A percentile compares a stretch with the other conserved stretches of the same genome.
Evolutionary conservation across 2,888 invertebrate genomes (phyloP).

Genomic region (Myathropa florea): DNA sequence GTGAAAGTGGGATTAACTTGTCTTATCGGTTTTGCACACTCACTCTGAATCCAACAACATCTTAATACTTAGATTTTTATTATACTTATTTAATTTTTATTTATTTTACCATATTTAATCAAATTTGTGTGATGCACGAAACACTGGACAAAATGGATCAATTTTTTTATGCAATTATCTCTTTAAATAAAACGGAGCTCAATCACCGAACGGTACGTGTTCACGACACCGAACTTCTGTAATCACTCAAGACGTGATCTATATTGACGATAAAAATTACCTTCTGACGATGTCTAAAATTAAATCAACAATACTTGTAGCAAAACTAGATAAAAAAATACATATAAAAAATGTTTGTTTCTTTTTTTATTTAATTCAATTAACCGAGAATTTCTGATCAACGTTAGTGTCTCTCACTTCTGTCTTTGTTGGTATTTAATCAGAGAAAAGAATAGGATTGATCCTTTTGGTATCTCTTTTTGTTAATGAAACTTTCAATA

Average conservation of each 20-base stretch:
- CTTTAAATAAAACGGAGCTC: conserved; percentile 44
- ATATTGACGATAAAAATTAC: conserved; percentile 77
- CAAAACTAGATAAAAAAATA: conserved; percentile 28
- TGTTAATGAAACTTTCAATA: conserved; percentile 58
- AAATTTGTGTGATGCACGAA: conserved; percentile 30
- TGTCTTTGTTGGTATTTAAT: conserved; percentile 57
- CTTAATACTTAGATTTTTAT: neutral
- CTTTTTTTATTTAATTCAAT: conserved; percentile 62
- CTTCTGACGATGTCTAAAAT: conserved; percentile 75
- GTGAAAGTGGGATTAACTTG: neutral
- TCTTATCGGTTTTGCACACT: neutral
- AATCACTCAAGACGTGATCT: conserved; percentile 76
- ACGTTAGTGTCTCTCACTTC: conserved; percentile 56
- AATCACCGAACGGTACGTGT: conserved; percentile 72
- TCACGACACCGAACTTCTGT: conserved; percentile 75
- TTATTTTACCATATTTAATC: conserved; percentile 45
- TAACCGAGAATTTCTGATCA: conserved; percentile 42
- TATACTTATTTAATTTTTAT: neutral
- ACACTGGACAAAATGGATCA: conserved; percentile 40
- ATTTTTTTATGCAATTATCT: conserved; percentile 41
- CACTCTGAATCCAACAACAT: neutral
- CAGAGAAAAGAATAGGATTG: conserved; percentile 44
- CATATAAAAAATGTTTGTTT: conserved; percentile 21
- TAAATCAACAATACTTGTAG: conserved; percentile 44
- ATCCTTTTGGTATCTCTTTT: conserved; percentile 47